Conservation (phyloP, 2,888 invertebrate species). For the Nomada ferruginata region DNA sequence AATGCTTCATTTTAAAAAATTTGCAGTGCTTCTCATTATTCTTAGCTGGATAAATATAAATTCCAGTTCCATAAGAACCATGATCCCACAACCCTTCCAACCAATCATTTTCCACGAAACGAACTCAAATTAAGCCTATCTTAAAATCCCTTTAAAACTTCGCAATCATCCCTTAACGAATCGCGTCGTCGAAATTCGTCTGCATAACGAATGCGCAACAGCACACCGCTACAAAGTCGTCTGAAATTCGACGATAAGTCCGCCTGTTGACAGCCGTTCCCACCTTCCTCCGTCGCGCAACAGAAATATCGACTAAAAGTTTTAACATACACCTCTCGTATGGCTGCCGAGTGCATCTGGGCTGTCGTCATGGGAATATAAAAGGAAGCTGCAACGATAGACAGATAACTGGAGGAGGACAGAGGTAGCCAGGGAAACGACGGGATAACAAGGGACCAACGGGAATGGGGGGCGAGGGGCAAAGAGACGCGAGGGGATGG, state of each 20-base stretch:
- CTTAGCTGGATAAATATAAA: too few species aligned
- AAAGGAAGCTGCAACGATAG: slow-evolving; percentile 66
- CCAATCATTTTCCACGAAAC: too few species aligned
- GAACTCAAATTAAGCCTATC: too few species aligned
- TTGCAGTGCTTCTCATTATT: too few species aligned
- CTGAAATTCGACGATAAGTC: not conserved
- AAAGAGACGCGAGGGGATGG: slow-evolving; percentile 1
- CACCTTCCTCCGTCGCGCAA: slow-evolving; percentile 20
- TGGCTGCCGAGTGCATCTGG: slow-evolving; percentile 64
- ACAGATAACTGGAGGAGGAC: slow-evolving; percentile 58
- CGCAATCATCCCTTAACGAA: too few species aligned
- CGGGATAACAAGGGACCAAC: slow-evolving; percentile 35
- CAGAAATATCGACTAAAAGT: slow-evolving; percentile 64
- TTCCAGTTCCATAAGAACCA: too few species aligned
- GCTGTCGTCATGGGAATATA: slow-evolving; percentile 75
- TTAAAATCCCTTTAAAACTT: too few species aligned
- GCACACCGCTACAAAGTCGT: not conserved
- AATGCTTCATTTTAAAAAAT: too few species aligned
- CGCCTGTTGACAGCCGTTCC: slow-evolving; percentile 5
- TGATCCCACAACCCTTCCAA: too few species aligned
- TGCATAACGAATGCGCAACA: not conserved
- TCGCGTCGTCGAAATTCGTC: too few species aligned
- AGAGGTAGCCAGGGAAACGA: slow-evolving; percentile 19
- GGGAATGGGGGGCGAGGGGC: not conserved
- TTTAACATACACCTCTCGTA: slow-evolving; percentile 57